Percentiles rank a stretch among this genome's conserved stretches.
Evolutionary conservation across 2,797 vertebrate species (phyloP).

Genomic region (Sebastes vulpes): DNA sequence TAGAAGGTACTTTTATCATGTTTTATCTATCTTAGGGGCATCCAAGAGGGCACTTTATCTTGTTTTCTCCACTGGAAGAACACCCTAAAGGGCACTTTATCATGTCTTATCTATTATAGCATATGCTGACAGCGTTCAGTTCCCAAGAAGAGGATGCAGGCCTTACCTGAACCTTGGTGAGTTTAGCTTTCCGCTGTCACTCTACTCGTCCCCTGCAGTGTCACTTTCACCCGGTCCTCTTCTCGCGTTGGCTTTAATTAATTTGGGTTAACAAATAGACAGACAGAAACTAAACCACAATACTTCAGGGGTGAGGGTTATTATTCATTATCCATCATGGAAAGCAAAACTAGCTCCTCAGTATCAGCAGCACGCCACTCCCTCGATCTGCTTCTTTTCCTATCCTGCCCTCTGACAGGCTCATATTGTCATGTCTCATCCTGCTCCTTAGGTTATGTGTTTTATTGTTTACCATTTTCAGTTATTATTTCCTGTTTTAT

Average conservation of each 20-base stretch:
- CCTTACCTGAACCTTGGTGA: background rate
- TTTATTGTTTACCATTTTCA: too few relatives aligned
- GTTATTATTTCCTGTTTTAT: too few relatives aligned
- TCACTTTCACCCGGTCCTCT: background rate
- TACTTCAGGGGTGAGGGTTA: background rate
- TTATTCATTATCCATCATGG: background rate
- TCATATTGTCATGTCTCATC: background rate
- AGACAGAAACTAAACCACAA: background rate
- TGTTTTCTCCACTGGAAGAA: too few relatives aligned
- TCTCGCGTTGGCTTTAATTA: accelerated
- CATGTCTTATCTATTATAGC: background rate
- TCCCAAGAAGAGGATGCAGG: background rate
- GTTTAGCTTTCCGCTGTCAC: background rate
- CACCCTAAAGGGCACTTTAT: background rate
- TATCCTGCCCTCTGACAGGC: background rate
- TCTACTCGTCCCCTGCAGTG: background rate
- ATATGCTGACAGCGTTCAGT: background rate
- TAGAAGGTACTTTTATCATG: too few relatives aligned
- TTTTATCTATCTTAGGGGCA: too few relatives aligned
- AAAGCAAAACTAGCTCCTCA: background rate
- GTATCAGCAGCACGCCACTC: background rate
- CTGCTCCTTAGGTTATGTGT: too few relatives aligned
- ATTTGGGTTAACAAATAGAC: background rate
- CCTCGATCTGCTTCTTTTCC: background rate
- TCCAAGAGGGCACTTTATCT: too few relatives aligned